phyloP scores from a whole-genome alignment of 1,140 invertebrate species.

The Cyrtorhinus lividipennis region DNA sequence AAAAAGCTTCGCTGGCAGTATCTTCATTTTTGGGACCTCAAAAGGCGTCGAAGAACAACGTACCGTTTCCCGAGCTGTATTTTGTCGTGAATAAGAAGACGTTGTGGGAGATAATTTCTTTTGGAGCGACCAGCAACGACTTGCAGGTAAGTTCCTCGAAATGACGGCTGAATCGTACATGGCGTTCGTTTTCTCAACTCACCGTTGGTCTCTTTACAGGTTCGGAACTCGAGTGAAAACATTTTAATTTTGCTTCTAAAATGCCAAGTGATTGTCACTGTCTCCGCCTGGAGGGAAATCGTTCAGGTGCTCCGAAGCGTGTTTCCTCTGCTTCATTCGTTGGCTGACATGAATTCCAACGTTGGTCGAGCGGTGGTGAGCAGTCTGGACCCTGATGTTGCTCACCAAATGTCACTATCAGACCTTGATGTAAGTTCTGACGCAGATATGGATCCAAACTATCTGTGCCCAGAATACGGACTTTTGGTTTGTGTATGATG shows the following conservation, averaged over 20 bases:
- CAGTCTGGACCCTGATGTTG: slow-evolving; percentile 44
- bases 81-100: slow-evolving; percentile 40
- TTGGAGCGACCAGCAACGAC: slow-evolving; percentile 37
- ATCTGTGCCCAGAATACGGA: background rate
- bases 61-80: slow-evolving; percentile 30
- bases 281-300: slow-evolving; percentile 39
- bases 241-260: slow-evolving; percentile 45
- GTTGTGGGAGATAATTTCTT: slow-evolving; percentile 45
- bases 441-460: background rate
- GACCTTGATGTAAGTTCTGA: slow-evolving; percentile 32
- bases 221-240: slow-evolving; percentile 38
- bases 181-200: slow-evolving; percentile 12
- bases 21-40: slow-evolving; percentile 1
- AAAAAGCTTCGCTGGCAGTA: background rate
- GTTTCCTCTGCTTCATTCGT: slow-evolving; percentile 37
- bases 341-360: slow-evolving; percentile 30
- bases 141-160: slow-evolving; percentile 23
- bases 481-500: background rate
- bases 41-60: slow-evolving; percentile 15
- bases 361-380: slow-evolving; percentile 41
- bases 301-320: slow-evolving; percentile 39
- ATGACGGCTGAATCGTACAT: background rate
- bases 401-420: slow-evolving; percentile 36
- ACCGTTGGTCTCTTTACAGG: too few relatives aligned
- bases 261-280: slow-evolving; percentile 40